These are phyloP conservation scores for Peromyscus aztecus DNA, from an alignment of 2,797 vertebrate species.

Conservation along the genomic window DNA sequence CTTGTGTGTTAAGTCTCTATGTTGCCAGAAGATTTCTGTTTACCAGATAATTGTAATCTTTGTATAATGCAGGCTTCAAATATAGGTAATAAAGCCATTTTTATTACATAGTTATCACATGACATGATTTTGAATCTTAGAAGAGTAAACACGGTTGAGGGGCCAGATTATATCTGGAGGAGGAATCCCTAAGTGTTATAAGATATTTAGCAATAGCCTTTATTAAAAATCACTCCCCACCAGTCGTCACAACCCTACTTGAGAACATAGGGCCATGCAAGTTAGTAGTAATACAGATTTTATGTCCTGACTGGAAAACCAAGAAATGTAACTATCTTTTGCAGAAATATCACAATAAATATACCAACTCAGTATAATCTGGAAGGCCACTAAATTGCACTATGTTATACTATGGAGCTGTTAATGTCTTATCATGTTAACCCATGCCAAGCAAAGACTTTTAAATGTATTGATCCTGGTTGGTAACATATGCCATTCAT, in stretches of 20 bases:
- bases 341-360: neutral
- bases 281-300: neutral
- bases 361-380: neutral
- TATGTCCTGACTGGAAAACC: neutral
- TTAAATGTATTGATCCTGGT: slow-evolving; percentile 23
- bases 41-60: neutral
- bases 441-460: slow-evolving; percentile 34
- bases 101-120: neutral
- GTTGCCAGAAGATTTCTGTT: neutral
- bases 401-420: neutral
- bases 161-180: neutral
- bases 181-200: neutral
- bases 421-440: neutral
- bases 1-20: neutral
- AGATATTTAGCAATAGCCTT: neutral
- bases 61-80: neutral
- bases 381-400: neutral
- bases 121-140: neutral
- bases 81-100: slow-evolving; percentile 16
- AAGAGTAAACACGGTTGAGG: neutral
- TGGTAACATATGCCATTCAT: slow-evolving; percentile 22
- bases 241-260: neutral
- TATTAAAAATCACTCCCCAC: neutral
- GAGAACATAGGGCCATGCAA: neutral
- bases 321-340: slow-evolving; percentile 2